A percentile compares a stretch with the other conserved stretches of the same genome.
phyloP scores from a whole-genome alignment of 1,140 invertebrate species.

The Trichoplusia ni region DNA sequence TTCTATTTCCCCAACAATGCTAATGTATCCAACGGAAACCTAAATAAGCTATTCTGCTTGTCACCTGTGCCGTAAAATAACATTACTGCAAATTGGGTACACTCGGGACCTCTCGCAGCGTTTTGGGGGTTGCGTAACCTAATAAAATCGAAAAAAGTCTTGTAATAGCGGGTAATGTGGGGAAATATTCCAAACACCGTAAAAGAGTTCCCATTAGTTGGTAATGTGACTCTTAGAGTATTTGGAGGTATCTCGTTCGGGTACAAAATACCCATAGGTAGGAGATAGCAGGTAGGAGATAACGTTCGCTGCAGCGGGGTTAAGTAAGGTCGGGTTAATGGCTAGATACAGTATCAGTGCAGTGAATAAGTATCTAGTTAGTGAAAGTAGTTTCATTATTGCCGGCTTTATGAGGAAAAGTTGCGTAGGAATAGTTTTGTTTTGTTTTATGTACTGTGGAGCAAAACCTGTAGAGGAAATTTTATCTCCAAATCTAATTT shows the following conservation, averaged over 20 bases:
- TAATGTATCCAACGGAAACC: constrained; percentile 23
- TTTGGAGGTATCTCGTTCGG: neutral
- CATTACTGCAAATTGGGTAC: constrained; percentile 50
- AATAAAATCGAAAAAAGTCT: constrained; percentile 37
- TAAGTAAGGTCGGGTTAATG: neutral
- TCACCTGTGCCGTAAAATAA: constrained; percentile 39
- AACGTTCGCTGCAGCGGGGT: neutral
- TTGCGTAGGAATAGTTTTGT: no score
- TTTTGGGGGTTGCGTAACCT: constrained; percentile 32
- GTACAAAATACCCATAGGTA: neutral
- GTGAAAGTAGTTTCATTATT: neutral
- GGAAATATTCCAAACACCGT: constrained; percentile 16
- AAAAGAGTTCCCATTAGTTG: constrained; percentile 10
- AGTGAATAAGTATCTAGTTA: neutral
- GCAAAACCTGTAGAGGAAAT: no score
- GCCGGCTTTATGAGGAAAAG: neutral
- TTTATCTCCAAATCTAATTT: no score
- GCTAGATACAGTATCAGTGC: neutral
- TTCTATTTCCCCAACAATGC: constrained; percentile 8
- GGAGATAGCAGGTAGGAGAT: neutral
- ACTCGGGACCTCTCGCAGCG: constrained; percentile 32
- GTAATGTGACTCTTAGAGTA: constrained; percentile 24
- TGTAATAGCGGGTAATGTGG: constrained; percentile 18
- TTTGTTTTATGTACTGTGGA: no score
- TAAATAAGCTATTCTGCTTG: constrained; percentile 33